Conservation (phyloP, 2,888 invertebrate genomes). For the Drosophila colorata region DNA sequence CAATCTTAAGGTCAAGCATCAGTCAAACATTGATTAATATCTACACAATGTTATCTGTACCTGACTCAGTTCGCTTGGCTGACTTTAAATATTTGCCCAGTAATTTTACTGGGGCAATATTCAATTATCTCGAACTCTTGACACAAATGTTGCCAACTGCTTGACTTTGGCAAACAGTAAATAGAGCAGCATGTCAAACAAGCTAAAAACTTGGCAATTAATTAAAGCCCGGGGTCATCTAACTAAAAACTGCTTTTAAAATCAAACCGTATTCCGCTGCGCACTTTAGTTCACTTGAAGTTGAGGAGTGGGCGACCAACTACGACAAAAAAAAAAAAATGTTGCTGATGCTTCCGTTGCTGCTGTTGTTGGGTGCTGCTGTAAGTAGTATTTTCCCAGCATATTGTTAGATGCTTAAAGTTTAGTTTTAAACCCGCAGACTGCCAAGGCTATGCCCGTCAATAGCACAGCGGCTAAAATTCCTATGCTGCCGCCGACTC, state of each 20-base stretch:
- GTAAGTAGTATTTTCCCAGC: conserved; percentile 40
- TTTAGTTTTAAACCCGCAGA: conserved; percentile 10
- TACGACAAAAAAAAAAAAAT: conserved; percentile 34
- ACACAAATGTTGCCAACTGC: conserved; percentile 66
- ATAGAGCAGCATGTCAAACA: conserved; percentile 46
- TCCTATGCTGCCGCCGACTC: conserved; percentile 47
- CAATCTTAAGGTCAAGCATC: conserved; percentile 37
- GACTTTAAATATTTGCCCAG: conserved; percentile 65
- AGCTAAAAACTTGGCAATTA: conserved; percentile 60
- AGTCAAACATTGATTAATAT: conserved; percentile 54
- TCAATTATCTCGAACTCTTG: conserved; percentile 70
- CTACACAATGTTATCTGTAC: conserved; percentile 30
- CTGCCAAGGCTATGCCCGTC: conserved; percentile 21
- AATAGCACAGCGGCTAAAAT: conserved; percentile 38
- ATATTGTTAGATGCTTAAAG: background rate
- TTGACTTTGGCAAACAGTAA: conserved; percentile 56
- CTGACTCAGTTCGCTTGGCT: conserved; percentile 23
- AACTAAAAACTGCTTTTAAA: conserved; percentile 54
- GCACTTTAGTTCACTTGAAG: conserved; percentile 36
- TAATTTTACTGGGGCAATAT: conserved; percentile 44
- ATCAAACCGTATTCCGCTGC: conserved; percentile 21
- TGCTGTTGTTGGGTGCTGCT: conserved; percentile 24
- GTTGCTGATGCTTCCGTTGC: conserved; percentile 12
- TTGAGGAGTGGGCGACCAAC: background rate
- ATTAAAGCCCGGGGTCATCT: conserved; percentile 63